phyloP scores from a whole-genome alignment of 2,797 vertebrate species.

The Galagoides demidoff region DNA sequence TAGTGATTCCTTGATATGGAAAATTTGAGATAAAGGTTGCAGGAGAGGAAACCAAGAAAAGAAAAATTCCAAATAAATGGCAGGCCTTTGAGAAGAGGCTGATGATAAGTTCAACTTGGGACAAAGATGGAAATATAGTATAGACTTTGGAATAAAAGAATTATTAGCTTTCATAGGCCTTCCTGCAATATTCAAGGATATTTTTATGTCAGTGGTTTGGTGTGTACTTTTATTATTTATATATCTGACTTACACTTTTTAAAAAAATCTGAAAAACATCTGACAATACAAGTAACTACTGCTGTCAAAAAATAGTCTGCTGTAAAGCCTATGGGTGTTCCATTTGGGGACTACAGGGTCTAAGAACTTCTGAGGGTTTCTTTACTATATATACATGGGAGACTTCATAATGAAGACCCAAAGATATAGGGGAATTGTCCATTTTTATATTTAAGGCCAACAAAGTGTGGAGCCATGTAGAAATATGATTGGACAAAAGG shows the following conservation, averaged over 20 bases:
- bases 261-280: neutral
- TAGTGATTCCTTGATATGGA: neutral
- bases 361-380: neutral
- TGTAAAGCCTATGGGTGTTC: neutral
- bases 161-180: neutral
- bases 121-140: neutral
- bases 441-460: neutral
- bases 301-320: conserved; percentile 22
- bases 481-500: neutral
- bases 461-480: neutral
- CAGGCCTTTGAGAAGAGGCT: neutral
- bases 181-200: conserved; percentile 7
- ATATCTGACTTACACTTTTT: neutral
- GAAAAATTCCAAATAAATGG: conserved; percentile 4
- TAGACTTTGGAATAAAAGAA: neutral
- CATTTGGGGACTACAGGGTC: neutral
- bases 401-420: neutral
- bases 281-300: conserved; percentile 8
- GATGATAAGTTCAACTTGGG: neutral
- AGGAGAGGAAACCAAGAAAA: neutral
- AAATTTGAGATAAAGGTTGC: neutral
- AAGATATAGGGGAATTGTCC: neutral
- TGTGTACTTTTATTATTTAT: conserved; percentile 4
- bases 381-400: neutral
- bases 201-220: neutral